Conservation (phyloP, 2,888 invertebrate genomes). For the Gnatocerus cornutus region DNA sequence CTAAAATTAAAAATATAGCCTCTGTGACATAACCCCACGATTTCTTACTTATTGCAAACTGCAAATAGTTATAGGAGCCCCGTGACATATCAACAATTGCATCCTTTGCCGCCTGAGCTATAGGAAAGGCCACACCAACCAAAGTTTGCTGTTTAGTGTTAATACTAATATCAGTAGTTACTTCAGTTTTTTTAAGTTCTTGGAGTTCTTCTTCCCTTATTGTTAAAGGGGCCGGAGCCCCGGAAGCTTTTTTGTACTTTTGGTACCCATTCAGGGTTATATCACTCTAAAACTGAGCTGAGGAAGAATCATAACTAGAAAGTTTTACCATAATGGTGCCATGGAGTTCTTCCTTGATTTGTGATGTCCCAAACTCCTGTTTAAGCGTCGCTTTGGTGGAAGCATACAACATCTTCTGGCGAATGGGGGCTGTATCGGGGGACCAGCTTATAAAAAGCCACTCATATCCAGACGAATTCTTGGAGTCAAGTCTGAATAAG, state of each 20-base stretch:
- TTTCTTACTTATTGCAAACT: constrained; percentile 84
- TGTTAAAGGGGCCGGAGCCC: constrained; percentile 93
- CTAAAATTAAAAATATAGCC: constrained; percentile 66
- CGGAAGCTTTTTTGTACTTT: constrained; percentile 83
- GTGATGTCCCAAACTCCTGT: constrained; percentile 94
- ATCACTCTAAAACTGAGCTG: constrained; percentile 77
- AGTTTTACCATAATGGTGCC: constrained; percentile 81
- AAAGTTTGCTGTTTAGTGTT: constrained; percentile 92
- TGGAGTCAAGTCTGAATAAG: constrained; percentile 79
- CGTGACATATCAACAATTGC: constrained; percentile 83
- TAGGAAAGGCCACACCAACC: constrained; percentile 92
- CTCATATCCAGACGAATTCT: constrained; percentile 86
- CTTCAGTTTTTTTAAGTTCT: constrained; percentile 82
- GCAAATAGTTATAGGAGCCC: constrained; percentile 90
- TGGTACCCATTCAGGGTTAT: constrained; percentile 87
- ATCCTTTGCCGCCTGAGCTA: constrained; percentile 85
- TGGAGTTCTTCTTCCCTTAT: constrained; percentile 89
- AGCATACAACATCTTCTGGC: constrained; percentile 98
- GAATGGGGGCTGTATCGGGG: constrained; percentile 91
- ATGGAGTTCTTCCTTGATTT: constrained; percentile 96
- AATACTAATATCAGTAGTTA: constrained; percentile 82
- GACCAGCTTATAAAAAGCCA: constrained; percentile 97
- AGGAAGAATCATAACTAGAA: background rate
- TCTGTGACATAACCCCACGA: too few species aligned
- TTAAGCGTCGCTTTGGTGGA: constrained; percentile 98